Base-by-base conservation (phyloP, 2,113 vertebrate genomes). In the Psittacus erithacus region DNA sequence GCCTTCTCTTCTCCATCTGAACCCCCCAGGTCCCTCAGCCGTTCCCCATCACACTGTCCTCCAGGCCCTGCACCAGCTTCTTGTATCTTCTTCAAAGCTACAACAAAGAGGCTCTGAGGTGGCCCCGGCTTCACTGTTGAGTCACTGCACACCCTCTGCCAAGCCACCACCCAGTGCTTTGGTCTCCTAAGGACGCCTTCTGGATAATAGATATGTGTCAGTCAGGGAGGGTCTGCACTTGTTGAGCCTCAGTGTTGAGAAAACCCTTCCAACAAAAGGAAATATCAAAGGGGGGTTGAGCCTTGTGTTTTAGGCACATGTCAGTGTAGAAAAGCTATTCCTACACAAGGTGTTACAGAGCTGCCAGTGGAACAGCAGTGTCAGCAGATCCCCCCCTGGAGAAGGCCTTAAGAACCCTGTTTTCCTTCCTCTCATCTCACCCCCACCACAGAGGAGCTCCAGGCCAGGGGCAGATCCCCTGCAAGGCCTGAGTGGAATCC, bases 401-500 rank as follows among this genome's bases (percentile, higher is more conserved):
- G 31, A 20, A 80, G 29, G 6, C 2, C 33, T 59, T 23, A 4
- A 63, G 73, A 39, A 49, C 3, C 73, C 11, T 1, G 8, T 31
- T 73, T 28, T 52, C 57, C 71, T 69, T 31, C 28, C 31, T 77
- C 59, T 23, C 29, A 24, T 62, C 55, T 10, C 14, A 68, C 7
- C 2, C 24, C 22, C 41, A 15, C 9, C 22, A 7, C 0, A 0
- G 0, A 60, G 35, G 28, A 88, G 46, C n/a, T 85, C 57, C 47
- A 2, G 9, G 43, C 46, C 3, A n/a, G n/a, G 67, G 6, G 31
- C 5, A 65, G 81, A 53, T 59, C 63, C 33, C 57, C 50, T 16
- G 1, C 41, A 68, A 68, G 6, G 49, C 69, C 33, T 1, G 1
- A 71, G 22, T 0, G 0, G 63, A 64, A 17, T 19, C 2, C 46